A percentile compares a stretch with the other conserved stretches of the same genome.
phyloP scores from a whole-genome alignment of 2,888 invertebrate genomes.

The Arenicola marina region DNA sequence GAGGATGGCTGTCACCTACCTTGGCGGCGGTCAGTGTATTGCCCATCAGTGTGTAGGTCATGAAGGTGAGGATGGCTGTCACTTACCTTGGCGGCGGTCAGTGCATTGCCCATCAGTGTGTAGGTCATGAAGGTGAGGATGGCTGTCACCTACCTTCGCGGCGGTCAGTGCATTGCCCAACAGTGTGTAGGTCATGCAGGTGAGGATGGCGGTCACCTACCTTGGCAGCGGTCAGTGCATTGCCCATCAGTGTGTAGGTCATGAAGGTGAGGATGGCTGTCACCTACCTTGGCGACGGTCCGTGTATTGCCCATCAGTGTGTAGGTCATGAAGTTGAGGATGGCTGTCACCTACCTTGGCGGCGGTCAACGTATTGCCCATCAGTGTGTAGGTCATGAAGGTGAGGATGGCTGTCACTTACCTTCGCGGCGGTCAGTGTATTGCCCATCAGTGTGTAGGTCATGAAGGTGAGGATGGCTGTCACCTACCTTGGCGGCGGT shows the following conservation, averaged over 20 bases:
- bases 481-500: too few relatives aligned
- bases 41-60: constrained; percentile 67
- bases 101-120: constrained; percentile 68
- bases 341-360: too few relatives aligned
- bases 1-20: too few relatives aligned
- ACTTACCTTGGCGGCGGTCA: too few relatives aligned
- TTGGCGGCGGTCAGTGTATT: too few relatives aligned
- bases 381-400: constrained; percentile 62
- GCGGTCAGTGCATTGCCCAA: constrained; percentile 72
- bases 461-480: too few relatives aligned
- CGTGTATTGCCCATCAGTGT: constrained; percentile 69
- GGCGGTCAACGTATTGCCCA: constrained; percentile 75
- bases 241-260: constrained; percentile 68
- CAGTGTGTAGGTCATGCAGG: constrained; percentile 63
- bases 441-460: too few relatives aligned
- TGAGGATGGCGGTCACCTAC: constrained; percentile 63
- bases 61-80: constrained; percentile 63
- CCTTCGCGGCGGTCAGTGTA: too few relatives aligned
- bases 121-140: constrained; percentile 64
- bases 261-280: constrained; percentile 63
- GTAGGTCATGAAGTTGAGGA: constrained; percentile 63
- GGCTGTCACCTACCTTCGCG: too few relatives aligned
- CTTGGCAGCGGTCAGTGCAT: too few relatives aligned
- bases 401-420: constrained; percentile 63
- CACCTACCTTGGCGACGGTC: too few relatives aligned